These are phyloP conservation scores for Gorsachius magnificus DNA, from an alignment of 2,797 vertebrate species.

Conservation along the genomic window DNA sequence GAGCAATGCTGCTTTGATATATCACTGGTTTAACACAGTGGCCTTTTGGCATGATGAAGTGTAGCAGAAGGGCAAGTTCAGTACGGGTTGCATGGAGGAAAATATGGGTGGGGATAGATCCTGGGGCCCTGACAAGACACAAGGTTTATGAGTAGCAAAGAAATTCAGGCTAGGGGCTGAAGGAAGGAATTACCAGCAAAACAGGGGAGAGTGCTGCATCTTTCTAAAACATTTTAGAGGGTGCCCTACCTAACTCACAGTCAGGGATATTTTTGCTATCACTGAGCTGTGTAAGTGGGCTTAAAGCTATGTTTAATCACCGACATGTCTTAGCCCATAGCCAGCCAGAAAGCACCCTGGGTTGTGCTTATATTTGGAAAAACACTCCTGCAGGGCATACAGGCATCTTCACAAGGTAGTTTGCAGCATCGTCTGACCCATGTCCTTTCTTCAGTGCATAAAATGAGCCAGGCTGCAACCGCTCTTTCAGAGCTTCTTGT, in stretches of 20 bases:
- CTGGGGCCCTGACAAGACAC: neutral
- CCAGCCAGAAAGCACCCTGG: neutral
- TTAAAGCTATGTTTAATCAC: neutral
- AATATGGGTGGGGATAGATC: neutral
- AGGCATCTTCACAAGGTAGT: neutral
- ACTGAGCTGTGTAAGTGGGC: neutral
- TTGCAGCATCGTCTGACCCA: neutral
- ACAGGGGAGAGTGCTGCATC: neutral
- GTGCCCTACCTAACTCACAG: neutral
- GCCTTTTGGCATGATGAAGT: neutral
- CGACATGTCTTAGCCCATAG: neutral
- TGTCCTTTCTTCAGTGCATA: neutral
- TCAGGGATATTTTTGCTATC: neutral
- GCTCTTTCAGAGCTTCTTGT: neutral
- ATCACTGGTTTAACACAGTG: neutral
- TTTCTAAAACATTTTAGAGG: neutral
- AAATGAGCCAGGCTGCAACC: neutral
- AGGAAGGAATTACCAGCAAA: neutral
- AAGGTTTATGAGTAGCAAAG: neutral
- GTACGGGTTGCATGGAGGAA: neutral
- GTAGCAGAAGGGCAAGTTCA: neutral
- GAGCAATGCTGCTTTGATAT: neutral
- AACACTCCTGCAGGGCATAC: neutral
- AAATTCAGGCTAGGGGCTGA: neutral
- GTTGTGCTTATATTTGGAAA: neutral